These are phyloP conservation scores for Dufourea novaeangliae DNA, from an alignment of 1,140 invertebrate genomes.

Conservation along the genomic window DNA sequence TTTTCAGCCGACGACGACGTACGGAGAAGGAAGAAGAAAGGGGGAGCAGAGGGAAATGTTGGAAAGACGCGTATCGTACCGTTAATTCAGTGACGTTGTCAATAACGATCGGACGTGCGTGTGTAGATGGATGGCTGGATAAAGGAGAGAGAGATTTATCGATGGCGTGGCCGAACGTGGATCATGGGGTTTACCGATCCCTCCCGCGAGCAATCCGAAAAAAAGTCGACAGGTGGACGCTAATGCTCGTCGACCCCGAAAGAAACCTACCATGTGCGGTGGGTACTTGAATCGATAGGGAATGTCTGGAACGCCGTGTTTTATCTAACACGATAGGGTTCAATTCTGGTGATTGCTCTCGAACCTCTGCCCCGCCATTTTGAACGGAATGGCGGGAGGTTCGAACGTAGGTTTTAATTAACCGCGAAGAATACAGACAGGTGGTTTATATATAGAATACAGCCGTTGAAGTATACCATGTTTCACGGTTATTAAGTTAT, in stretches of 20 bases:
- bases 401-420: neutral
- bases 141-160: slow-evolving; percentile 63
- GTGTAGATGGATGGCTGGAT: slow-evolving; percentile 48
- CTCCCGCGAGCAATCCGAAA: neutral
- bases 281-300: neutral
- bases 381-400: neutral
- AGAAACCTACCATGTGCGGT: neutral
- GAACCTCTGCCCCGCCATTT: too few species aligned
- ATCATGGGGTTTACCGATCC: slow-evolving; percentile 16
- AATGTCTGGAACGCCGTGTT: neutral
- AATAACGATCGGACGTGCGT: slow-evolving; percentile 62
- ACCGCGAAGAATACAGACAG: neutral
- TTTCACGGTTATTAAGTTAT: too few species aligned
- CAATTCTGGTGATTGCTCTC: too few species aligned
- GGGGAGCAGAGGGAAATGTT: slow-evolving; percentile 16
- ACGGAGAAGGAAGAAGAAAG: neutral
- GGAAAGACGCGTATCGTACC: slow-evolving; percentile 44
- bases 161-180: slow-evolving; percentile 13
- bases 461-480: too few species aligned
- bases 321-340: neutral
- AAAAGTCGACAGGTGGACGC: slow-evolving; percentile 3
- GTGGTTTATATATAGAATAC: neutral
- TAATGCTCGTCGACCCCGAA: neutral
- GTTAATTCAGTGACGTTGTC: slow-evolving; percentile 66
- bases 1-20: neutral